Base-by-base conservation (phyloP, 2,113 vertebrate genomes). In the Chroicocephalus ridibundus region DNA sequence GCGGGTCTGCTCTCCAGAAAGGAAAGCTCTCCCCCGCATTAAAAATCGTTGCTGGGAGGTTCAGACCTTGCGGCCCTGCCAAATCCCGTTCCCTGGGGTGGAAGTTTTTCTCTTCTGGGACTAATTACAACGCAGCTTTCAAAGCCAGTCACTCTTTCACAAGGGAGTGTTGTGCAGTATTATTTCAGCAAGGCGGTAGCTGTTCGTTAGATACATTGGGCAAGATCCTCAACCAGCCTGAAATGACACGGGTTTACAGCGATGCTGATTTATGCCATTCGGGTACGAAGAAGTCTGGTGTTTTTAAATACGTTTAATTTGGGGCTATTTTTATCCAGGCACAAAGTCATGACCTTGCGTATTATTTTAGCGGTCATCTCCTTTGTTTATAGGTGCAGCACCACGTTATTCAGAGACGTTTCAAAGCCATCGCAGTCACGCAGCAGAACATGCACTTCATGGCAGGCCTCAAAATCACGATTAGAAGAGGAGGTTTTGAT, bases 191-290 rank as follows among this genome's bases (percentile, higher is more conserved):
- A 8, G 52, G 58, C 15, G 1, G 7, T 57, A 74, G 44, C 51
- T 34, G 17, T 8, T 84, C 15, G 0, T 47, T 4, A 27, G 40
- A 26, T 0, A 5, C 1, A 0, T 31, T 0, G 42, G 34, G 34
- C 32, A 36, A 15, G 7, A 42, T 36, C 85, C 27, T 15, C 6
- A 15, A 0, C 7, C 14, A 0, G 9, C 0, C 57, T 4, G 1
- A 1, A 13, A 18, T 0, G 0, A 3, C 11, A 0, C 0, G 8
- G 13, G 7, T 6, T 31, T 2, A 5, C 38, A 6, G 76, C 62
- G 17, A 1, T 0, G 4, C 25, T 3, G 54, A n/a, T 65, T 52
- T 38, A 2, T 5, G 44, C 6, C 1, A 0, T 6, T 11, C 0
- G 4, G 62, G 25, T 18, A 38, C 1, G 0, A 6, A 38, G 0